Base-by-base conservation (phyloP, 2,113 vertebrate genomes). In the Haemorhous mexicanus region DNA sequence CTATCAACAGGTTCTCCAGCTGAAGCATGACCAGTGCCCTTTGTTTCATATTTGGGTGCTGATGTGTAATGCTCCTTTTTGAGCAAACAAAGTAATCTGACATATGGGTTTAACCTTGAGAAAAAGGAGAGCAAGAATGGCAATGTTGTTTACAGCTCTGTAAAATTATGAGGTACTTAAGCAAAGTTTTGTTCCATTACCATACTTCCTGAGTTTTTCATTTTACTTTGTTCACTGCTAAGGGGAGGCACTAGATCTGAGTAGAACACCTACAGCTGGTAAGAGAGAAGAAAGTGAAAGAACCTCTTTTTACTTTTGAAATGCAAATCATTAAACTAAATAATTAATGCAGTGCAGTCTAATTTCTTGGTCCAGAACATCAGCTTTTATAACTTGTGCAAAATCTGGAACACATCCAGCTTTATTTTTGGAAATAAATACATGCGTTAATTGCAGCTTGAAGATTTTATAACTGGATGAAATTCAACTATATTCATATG, bases 301-400 rank as follows among this genome's bases (percentile, higher is more conserved):
- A 47, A 59, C 7, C 15, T 55, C 43, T 69, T 95, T 94, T 90
- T 13, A 41, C 39, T 32, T 84, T 28, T 62, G 81, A 89, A 92
- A 94, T 88, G 44, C 15, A 96, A 94, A 90, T 70, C 35, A 73
- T 64, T 47, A 47, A 77, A 41, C 90, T 95, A 76, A 82, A 84
- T 67, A 86, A 86, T 74, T 92, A 89, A 95, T 89, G 16, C 43
- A 73, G 16, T 84, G 47, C 69, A 85, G 11, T 53, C 32, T 90
- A 49, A 87, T 94, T 95, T 92, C 47, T 74, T 93, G 84, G 63
- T 81, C 55, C 32, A 79, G 70, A 87, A 75, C 7, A 74, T 41
- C 64, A 74, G 50, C 32, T 96, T 79, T 94, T 74, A 9, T 85
- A 80, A 67, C 47, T 49, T 78, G 23, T 46, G 17, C 67, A 90